A percentile compares a stretch with the other conserved stretches of the same genome.
phyloP scores from a whole-genome alignment of 1,140 invertebrate species.

The Megalonaias nervosa region DNA sequence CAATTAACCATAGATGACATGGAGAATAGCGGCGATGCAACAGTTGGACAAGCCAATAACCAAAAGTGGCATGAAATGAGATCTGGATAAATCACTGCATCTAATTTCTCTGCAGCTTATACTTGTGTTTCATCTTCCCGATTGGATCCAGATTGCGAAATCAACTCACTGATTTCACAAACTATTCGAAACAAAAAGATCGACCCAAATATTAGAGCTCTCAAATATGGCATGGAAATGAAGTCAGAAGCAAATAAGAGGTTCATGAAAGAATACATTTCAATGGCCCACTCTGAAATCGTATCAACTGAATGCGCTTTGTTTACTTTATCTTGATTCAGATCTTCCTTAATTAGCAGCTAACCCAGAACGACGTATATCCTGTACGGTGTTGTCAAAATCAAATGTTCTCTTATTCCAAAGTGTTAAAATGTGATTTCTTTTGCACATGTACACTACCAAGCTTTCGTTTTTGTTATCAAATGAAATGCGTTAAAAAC shows the following conservation, averaged over 20 bases:
- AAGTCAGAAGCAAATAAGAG: constrained; percentile 7
- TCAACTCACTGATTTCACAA: not conserved
- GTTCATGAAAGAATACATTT: not conserved
- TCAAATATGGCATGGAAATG: constrained; percentile 20
- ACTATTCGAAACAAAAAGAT: constrained; percentile 5
- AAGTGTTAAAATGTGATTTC: constrained; percentile 6
- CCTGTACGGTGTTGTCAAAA: constrained; percentile 17
- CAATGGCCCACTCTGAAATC: not conserved
- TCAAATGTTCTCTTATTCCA: constrained; percentile 6
- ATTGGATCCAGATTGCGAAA: constrained; percentile 2
- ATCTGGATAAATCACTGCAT: constrained; percentile 17
- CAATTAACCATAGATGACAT: too few species aligned
- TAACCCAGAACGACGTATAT: constrained; percentile 13
- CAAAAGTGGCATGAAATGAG: constrained; percentile 4
- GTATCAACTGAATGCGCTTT: constrained; percentile 4
- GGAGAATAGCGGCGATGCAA: not conserved
- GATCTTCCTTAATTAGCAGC: constrained; percentile 9
- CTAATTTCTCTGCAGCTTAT: constrained; percentile 22
- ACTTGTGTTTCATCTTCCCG: constrained; percentile 2
- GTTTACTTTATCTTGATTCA: not conserved
- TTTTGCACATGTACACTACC: constrained; percentile 16
- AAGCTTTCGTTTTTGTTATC: not conserved
- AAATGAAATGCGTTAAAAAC: not conserved
- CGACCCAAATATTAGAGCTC: constrained; percentile 16
- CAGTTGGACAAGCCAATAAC: constrained; percentile 15